phyloP scores from a whole-genome alignment of 1,140 invertebrate genomes.

The Diuraphis noxia region DNA sequence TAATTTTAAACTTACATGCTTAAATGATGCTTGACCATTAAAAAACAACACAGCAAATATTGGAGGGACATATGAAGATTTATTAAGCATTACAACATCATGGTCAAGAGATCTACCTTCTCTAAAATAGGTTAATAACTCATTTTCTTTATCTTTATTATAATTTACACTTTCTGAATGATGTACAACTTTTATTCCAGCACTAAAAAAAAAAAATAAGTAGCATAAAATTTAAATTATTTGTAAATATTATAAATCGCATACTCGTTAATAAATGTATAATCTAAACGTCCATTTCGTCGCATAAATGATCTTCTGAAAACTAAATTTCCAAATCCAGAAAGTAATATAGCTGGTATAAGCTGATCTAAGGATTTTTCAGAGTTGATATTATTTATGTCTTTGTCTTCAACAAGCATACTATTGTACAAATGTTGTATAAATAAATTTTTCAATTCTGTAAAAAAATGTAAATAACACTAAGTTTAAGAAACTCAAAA shows the following conservation, averaged over 20 bases:
- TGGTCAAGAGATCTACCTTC: conserved; percentile 61
- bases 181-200: conserved; percentile 61
- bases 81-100: conserved; percentile 62
- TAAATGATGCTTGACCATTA: conserved; percentile 46
- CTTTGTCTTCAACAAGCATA: conserved; percentile 59
- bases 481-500: background rate
- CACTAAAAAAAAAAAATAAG: conserved; percentile 59
- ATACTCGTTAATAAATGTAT: conserved; percentile 36
- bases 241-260: background rate
- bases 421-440: conserved; percentile 61
- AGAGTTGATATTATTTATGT: background rate
- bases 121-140: conserved; percentile 61
- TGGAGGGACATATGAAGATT: conserved; percentile 64
- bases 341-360: conserved; percentile 62
- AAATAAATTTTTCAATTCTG: conserved; percentile 59
- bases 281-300: conserved; percentile 62
- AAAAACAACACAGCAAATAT: conserved; percentile 64
- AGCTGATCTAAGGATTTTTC: conserved; percentile 62
- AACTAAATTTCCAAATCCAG: conserved; percentile 64
- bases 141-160: conserved; percentile 59
- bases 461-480: conserved; percentile 56
- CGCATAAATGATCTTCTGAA: conserved; percentile 60
- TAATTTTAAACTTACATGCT: conserved; percentile 35
- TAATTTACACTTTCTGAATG: conserved; percentile 66
- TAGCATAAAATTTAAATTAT: background rate